phyloP scores from a whole-genome alignment of 1,140 invertebrate species.

The Ridgeia piscesae region DNA sequence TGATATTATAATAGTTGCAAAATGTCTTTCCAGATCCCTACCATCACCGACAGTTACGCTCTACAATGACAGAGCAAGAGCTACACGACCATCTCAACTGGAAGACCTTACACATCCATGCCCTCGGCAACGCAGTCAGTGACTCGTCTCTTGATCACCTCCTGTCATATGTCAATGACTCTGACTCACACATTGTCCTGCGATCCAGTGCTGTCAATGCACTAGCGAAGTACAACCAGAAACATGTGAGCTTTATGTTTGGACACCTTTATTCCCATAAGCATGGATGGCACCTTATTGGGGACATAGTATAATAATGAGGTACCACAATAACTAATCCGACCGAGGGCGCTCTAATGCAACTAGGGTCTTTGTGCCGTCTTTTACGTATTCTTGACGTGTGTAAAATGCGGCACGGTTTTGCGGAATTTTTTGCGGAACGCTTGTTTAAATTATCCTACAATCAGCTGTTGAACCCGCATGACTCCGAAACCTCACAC shows the following conservation, averaged over 20 bases:
- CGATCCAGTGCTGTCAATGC: not conserved
- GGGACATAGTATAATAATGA: too few species aligned
- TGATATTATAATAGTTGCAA: not conserved
- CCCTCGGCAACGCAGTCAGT: not conserved
- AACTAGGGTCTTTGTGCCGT: too few species aligned
- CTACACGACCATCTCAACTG: not conserved
- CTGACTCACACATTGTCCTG: not conserved
- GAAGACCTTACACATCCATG: not conserved
- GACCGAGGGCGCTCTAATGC: too few species aligned
- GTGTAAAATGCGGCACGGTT: too few species aligned
- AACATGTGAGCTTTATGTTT: not conserved
- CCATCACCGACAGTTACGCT: not conserved
- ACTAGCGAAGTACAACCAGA: not conserved
- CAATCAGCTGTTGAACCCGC: too few species aligned
- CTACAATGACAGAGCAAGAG: not conserved
- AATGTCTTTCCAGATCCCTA: not conserved
- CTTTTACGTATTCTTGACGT: too few species aligned
- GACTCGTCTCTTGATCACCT: not conserved
- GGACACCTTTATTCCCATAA: too few species aligned
- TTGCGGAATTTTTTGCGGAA: too few species aligned
- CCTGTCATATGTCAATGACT: not conserved
- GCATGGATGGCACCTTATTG: too few species aligned
- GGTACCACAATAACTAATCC: too few species aligned
- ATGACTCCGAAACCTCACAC: too few species aligned
- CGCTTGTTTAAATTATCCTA: too few species aligned